Base-by-base conservation (phyloP, 2,797 vertebrate species). In the Pteropus rufus region DNA sequence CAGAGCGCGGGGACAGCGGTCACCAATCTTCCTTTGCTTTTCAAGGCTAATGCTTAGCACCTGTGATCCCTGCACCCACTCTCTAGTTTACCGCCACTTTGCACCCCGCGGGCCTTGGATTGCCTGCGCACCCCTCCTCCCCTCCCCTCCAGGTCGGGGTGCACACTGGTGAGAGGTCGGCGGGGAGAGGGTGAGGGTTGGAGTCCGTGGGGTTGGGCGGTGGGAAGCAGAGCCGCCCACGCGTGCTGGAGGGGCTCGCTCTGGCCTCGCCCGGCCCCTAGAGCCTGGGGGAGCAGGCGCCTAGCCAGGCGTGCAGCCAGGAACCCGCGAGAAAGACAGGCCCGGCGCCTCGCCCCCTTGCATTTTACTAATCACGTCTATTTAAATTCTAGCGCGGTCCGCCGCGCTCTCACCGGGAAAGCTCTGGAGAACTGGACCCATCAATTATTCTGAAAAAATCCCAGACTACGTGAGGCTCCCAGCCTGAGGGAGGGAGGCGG, bases 341-440 rank as follows among this genome's bases (percentile, higher is more conserved):
- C 91, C 85, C 3, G 10, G 88, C 92, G 79, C 97, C 89, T 93
- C 21, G 44, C 83, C 91, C 89, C 83, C 62, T 91, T 76, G 94
- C 84, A 96, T 98, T 97, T 98, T 98, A 97, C 98, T 98, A 98
- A 98, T 98, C 97, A 97, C 56, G 80, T 96, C 97, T 97, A 97
- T 98, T 98, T 98, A 97, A 98, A 98, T 98, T 97, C 97, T 98
- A 97, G 96, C 97, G 93, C 93, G 97, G 97, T 97, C 96, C 77
- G 94, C 97, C 84, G 65, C 69, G 95, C 97, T 98, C 98, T 98
- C 97, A 54, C 92, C 76, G 92, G 96, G 96, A 97, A 98, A 96
- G 97, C 97, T 98, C 97, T 91, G 88, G 98, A 98, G 98, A 97
- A 97, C 96, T 94, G 95, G 94, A 95, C 92, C 91, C 97, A 98